Percentiles rank a stretch among this genome's conserved stretches.
Conservation (phyloP, 2,113 vertebrate species). For the Corythoichthys intestinalis region DNA sequence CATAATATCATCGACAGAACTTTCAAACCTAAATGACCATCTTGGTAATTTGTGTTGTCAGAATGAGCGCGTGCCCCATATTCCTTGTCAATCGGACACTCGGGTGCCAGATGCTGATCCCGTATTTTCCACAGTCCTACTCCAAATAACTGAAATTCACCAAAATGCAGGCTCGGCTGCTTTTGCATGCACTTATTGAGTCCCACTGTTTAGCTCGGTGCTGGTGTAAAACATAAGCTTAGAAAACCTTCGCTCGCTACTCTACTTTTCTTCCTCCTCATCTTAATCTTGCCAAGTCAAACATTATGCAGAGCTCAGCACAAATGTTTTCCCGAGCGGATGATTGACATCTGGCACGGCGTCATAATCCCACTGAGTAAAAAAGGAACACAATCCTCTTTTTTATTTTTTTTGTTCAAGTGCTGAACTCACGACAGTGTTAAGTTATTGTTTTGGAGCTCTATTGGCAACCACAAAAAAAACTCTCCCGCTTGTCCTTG, state of each 20-base stretch:
- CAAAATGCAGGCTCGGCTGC: neutral
- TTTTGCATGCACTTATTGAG: neutral
- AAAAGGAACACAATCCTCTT: neutral
- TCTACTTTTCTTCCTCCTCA: conserved; percentile 12
- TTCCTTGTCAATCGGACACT: neutral
- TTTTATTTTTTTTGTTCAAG: neutral
- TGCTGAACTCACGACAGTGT: conserved; percentile 12
- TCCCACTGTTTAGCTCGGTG: conserved; percentile 19
- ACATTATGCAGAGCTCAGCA: conserved; percentile 21
- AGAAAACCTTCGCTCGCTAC: conserved; percentile 30
- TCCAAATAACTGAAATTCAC: neutral
- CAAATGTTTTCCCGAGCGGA: conserved; percentile 23
- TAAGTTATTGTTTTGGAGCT: conserved; percentile 16
- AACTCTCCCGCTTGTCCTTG: conserved; percentile 18
- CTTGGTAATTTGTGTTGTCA: no score
- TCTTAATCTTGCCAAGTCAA: conserved; percentile 30
- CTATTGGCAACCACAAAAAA: conserved; percentile 11
- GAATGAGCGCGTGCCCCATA: no score
- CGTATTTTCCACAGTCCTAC: neutral
- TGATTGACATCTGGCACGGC: conserved; percentile 23
- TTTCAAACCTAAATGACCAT: no score
- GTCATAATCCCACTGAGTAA: conserved; percentile 1
- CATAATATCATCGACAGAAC: no score
- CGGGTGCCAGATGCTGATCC: neutral
- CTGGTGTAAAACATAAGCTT: neutral